Evolutionary conservation across 1,140 invertebrate species (phyloP).

Genomic region (Grapholita molesta): DNA sequence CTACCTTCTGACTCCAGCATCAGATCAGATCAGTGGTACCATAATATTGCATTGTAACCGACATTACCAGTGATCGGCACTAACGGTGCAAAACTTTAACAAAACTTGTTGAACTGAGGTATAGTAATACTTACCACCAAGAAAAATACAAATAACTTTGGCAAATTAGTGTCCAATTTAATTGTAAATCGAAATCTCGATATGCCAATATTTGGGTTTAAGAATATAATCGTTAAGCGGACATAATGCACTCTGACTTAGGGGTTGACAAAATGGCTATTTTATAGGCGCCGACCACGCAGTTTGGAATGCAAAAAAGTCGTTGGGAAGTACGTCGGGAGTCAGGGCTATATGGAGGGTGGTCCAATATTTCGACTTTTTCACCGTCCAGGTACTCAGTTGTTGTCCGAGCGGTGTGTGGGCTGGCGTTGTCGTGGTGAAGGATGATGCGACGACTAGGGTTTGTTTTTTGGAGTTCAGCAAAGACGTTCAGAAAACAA

Average conservation of each 20-base stretch:
- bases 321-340: constrained; percentile 30
- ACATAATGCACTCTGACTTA: constrained; percentile 18
- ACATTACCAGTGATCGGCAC: too few relatives aligned
- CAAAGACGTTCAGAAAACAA: constrained; percentile 32
- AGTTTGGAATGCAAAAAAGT: constrained; percentile 27
- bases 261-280: constrained; percentile 21
- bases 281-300: constrained; percentile 21
- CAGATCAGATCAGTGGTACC: too few relatives aligned
- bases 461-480: constrained; percentile 28
- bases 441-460: constrained; percentile 30
- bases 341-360: constrained; percentile 33
- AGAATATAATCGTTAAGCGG: too few relatives aligned
- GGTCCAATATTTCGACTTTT: constrained; percentile 30
- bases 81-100: too few relatives aligned
- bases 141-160: too few relatives aligned
- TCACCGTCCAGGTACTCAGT: constrained; percentile 27
- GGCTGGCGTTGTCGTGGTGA: constrained; percentile 31
- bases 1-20: too few relatives aligned
- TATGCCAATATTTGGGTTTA: too few relatives aligned
- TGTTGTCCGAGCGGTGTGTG: constrained; percentile 27
- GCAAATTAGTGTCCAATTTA: too few relatives aligned
- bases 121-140: too few relatives aligned
- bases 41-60: too few relatives aligned
- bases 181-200: too few relatives aligned
- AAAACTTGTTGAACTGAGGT: too few relatives aligned